Evolutionary conservation across 2,888 invertebrate species (phyloP).

Genomic region (Brachylomia viminalis): DNA sequence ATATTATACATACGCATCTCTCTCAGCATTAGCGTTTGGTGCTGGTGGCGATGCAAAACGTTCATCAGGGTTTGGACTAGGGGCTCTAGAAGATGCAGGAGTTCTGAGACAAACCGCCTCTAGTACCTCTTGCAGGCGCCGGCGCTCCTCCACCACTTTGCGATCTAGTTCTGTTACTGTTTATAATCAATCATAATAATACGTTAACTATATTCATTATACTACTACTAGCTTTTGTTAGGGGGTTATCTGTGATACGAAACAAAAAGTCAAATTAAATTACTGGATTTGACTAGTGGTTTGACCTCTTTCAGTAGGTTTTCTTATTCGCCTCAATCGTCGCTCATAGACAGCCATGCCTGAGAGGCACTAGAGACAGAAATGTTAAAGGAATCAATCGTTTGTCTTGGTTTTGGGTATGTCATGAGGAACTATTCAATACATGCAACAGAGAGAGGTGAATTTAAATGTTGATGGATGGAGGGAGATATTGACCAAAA

Average conservation of each 20-base stretch:
- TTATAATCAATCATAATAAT: constrained; percentile 9
- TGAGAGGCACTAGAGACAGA: no score
- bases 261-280: no score
- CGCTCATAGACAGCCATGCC: not conserved
- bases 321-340: not conserved
- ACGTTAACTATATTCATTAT: not conserved
- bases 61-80: constrained; percentile 51
- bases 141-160: constrained; percentile 83
- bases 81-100: constrained; percentile 56
- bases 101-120: constrained; percentile 81
- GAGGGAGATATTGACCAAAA: not conserved
- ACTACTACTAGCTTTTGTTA: not conserved
- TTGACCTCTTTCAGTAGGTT: not conserved
- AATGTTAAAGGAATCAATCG: not conserved
- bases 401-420: not conserved
- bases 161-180: constrained; percentile 85
- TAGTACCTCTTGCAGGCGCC: constrained; percentile 81
- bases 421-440: not conserved
- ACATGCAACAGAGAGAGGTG: no score
- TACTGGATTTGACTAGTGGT: no score
- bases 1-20: constrained; percentile 67
- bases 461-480: not conserved
- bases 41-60: constrained; percentile 26
- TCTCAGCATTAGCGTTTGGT: constrained; percentile 52
- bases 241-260: not conserved